Evolutionary conservation across 2,888 invertebrate genomes (phyloP).

Genomic region (Priapulus caudatus): DNA sequence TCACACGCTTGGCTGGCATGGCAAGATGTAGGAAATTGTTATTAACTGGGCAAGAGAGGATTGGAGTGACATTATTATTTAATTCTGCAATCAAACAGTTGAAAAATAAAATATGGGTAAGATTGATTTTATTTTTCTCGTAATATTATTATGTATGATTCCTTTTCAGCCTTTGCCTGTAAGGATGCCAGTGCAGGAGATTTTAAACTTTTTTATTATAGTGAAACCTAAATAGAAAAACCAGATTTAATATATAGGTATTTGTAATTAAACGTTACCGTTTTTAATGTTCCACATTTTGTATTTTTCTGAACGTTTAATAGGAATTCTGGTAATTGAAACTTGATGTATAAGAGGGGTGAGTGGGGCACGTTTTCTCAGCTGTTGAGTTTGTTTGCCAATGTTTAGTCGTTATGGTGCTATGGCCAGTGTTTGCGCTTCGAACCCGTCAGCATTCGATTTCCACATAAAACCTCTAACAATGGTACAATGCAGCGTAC

Average conservation of each 20-base stretch:
- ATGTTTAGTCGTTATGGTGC: conserved; percentile 3
- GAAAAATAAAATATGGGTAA: not conserved
- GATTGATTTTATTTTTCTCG: conserved; percentile 1
- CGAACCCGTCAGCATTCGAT: no score
- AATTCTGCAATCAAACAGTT: no score
- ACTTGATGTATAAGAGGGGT: no score
- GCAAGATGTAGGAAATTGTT: no score
- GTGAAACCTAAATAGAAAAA: not conserved
- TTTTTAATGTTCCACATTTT: conserved; percentile 1
- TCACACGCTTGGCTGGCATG: no score
- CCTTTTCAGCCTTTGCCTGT: not conserved
- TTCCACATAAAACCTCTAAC: no score
- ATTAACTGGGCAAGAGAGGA: no score
- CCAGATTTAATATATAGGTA: not conserved
- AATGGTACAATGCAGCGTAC: no score
- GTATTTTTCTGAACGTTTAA: conserved; percentile 3
- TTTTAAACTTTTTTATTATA: not conserved
- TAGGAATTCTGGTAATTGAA: not conserved
- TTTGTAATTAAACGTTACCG: conserved; percentile 1
- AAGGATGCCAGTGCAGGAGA: not conserved
- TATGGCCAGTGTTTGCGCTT: no score
- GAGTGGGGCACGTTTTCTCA: no score
- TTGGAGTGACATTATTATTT: no score
- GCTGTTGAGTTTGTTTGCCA: no score
- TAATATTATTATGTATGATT: not conserved